Evolutionary conservation across 2,888 invertebrate genomes (phyloP).

Genomic region (Anthoptus insignis): DNA sequence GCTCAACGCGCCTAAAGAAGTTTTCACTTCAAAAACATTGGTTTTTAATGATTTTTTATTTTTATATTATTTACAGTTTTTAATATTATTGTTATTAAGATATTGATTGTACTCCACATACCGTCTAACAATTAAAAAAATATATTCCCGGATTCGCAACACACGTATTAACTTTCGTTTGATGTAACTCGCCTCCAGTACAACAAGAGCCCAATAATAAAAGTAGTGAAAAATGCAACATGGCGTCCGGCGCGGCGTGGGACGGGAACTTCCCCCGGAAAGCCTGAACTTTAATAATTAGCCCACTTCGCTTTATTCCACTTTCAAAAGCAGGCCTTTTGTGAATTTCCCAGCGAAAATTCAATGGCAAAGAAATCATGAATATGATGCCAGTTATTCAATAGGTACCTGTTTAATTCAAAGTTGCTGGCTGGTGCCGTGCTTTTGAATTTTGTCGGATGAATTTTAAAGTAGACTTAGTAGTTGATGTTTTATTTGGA

Average conservation of each 20-base stretch:
- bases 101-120: too few relatives aligned
- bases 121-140: too few relatives aligned
- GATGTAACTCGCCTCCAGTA: background rate
- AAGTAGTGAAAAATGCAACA: constrained; percentile 24
- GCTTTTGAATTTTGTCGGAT: constrained; percentile 9
- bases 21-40: too few relatives aligned
- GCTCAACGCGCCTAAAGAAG: too few relatives aligned
- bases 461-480: constrained; percentile 2
- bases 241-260: background rate
- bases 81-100: too few relatives aligned
- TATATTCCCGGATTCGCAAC: too few relatives aligned
- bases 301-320: constrained; percentile 16
- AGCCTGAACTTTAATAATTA: constrained; percentile 27
- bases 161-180: too few relatives aligned
- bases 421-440: background rate
- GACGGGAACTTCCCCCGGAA: background rate
- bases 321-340: constrained; percentile 10
- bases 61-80: too few relatives aligned
- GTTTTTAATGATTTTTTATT: too few relatives aligned
- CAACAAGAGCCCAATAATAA: background rate
- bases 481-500: background rate
- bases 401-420: constrained; percentile 8
- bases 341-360: constrained; percentile 8
- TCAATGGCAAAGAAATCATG: constrained; percentile 18
- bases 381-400: constrained; percentile 16